Evolutionary conservation across 2,113 vertebrate genomes (phyloP).

Genomic region (Turdus rufiventris): DNA sequence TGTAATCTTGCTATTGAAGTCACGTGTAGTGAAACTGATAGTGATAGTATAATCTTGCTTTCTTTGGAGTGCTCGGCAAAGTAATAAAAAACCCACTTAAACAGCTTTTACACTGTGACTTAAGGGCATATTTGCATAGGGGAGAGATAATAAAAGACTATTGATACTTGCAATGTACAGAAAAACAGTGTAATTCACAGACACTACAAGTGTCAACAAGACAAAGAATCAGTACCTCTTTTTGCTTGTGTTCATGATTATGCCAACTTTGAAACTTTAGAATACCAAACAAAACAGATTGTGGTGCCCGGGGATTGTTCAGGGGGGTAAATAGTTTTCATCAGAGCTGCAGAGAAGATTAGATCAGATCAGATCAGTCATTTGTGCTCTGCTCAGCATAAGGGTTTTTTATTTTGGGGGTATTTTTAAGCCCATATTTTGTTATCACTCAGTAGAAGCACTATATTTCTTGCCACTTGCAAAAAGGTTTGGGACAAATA

Average conservation of each 20-base stretch:
- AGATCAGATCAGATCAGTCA: neutral
- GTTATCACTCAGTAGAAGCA: neutral
- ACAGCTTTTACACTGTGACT: neutral
- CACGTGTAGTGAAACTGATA: neutral
- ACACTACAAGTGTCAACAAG: neutral
- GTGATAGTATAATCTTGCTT: neutral
- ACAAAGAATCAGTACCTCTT: neutral
- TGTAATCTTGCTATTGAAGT: neutral
- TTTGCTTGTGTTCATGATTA: neutral
- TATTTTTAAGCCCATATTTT: neutral
- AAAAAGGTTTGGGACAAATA: neutral
- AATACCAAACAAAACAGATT: neutral
- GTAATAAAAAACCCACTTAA: neutral
- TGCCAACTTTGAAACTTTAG: neutral
- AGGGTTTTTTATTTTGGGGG: neutral
- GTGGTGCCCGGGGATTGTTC: neutral
- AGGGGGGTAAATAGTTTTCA: neutral
- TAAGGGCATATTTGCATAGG: neutral
- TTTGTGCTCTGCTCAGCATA: neutral
- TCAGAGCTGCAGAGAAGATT: neutral
- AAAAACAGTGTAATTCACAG: neutral
- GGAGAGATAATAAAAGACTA: neutral
- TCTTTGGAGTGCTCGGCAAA: neutral
- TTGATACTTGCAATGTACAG: neutral
- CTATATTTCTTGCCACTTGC: neutral